A percentile compares a stretch with the other conserved stretches of the same genome.
phyloP scores from a whole-genome alignment of 2,888 invertebrate genomes.

The Autographa pulchrina region DNA sequence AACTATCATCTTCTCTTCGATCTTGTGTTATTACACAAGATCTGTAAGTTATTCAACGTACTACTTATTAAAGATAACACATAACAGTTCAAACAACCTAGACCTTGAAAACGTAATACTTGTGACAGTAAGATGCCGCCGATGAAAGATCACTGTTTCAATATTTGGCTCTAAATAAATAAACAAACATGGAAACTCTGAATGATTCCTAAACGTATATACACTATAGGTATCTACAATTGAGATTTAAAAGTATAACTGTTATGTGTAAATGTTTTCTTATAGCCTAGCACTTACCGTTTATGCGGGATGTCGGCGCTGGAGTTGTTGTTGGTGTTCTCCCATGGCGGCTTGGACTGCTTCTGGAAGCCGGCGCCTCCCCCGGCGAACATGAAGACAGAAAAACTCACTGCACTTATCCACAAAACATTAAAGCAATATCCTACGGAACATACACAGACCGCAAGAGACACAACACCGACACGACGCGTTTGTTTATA shows the following conservation, averaged over 20 bases:
- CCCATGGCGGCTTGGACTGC: slow-evolving; percentile 84
- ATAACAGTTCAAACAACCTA: slow-evolving; percentile 8
- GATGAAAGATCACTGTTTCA: neutral
- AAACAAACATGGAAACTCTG: neutral
- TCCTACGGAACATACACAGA: slow-evolving; percentile 25
- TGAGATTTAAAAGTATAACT: neutral
- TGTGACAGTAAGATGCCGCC: neutral
- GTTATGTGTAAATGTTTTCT: neutral
- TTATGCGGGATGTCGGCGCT: slow-evolving; percentile 73
- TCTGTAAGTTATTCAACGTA: neutral
- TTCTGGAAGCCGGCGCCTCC: slow-evolving; percentile 85
- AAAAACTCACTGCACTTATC: slow-evolving; percentile 23
- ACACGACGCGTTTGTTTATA: slow-evolving; percentile 45
- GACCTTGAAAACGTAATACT: slow-evolving; percentile 12
- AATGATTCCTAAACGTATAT: neutral
- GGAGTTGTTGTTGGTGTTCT: slow-evolving; percentile 68
- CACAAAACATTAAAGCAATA: slow-evolving; percentile 21
- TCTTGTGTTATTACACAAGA: no score
- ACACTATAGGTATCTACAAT: neutral
- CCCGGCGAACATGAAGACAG: slow-evolving; percentile 79
- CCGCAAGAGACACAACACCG: slow-evolving; percentile 17
- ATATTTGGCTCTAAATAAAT: neutral
- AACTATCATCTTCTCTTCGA: no score
- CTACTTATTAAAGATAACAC: neutral
- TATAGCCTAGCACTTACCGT: slow-evolving; percentile 68